Conservation (phyloP, 2,888 invertebrate genomes). For the Netelia fuscicornis region DNA sequence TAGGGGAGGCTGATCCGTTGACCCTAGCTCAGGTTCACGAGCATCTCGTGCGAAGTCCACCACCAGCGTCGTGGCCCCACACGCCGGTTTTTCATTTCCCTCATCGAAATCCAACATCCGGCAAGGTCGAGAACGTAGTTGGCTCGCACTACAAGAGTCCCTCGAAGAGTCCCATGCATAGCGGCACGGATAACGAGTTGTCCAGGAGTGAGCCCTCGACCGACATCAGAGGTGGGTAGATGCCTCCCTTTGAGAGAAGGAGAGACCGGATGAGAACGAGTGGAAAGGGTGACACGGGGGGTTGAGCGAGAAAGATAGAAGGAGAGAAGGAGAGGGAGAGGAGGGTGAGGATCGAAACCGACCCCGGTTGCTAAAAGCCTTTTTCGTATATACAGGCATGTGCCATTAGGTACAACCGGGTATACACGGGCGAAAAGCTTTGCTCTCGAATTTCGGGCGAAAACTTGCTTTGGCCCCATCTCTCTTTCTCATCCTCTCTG, state of each 20-base stretch:
- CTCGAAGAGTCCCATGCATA: constrained; percentile 74
- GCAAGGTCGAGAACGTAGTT: constrained; percentile 72
- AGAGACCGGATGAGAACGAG: not conserved
- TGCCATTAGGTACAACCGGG: not conserved
- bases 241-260: not conserved
- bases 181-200: constrained; percentile 78
- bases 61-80: constrained; percentile 91
- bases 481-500: not conserved
- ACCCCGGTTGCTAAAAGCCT: constrained; percentile 35
- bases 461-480: constrained; percentile 36
- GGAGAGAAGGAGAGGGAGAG: not conserved
- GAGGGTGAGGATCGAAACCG: not conserved
- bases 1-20: constrained; percentile 89
- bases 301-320: not conserved
- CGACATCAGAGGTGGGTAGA: constrained; percentile 80
- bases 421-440: constrained; percentile 4
- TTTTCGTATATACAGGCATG: constrained; percentile 26
- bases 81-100: constrained; percentile 88
- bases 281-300: not conserved
- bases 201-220: constrained; percentile 81
- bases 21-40: constrained; percentile 93
- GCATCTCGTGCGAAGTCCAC: constrained; percentile 93
- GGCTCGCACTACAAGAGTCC: constrained; percentile 76
- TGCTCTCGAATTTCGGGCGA: constrained; percentile 43
- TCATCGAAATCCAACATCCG: constrained; percentile 82